These are phyloP conservation scores for Stenolophus ochropezus DNA, from an alignment of 2,888 invertebrate species.

Conservation along the genomic window DNA sequence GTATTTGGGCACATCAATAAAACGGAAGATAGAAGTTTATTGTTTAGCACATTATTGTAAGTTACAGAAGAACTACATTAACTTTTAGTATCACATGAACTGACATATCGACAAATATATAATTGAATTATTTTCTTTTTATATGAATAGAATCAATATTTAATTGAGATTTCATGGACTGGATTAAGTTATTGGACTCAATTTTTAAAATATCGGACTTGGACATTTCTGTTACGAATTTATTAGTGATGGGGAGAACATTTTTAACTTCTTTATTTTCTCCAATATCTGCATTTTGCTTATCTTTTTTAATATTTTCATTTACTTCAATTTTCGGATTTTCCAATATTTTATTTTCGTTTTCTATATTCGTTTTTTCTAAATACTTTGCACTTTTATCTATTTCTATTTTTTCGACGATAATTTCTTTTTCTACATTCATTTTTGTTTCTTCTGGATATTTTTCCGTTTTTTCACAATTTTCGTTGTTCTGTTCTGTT, in stretches of 20 bases:
- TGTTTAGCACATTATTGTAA: not conserved
- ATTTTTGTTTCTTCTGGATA: not conserved
- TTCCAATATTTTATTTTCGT: too few relatives aligned
- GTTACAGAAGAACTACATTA: not conserved
- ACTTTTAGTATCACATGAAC: constrained; percentile 15
- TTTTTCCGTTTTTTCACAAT: constrained; percentile 43
- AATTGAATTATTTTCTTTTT: constrained; percentile 57
- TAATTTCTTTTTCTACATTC: not conserved
- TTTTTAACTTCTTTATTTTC: constrained; percentile 56
- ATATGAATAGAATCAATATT: constrained; percentile 60
- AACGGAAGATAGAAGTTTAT: not conserved
- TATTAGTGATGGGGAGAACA: constrained; percentile 37
- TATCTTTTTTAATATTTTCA: not conserved
- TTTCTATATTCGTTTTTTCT: not conserved
- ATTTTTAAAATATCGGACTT: constrained; percentile 59
- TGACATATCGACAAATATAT: not conserved
- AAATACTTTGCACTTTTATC: not conserved
- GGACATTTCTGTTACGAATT: constrained; percentile 58
- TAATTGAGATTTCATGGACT: constrained; percentile 51
- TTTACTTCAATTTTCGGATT: constrained; percentile 60
- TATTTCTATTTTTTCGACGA: not conserved
- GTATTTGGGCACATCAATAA: not conserved
- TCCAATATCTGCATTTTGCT: not conserved
- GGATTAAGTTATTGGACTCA: constrained; percentile 55
- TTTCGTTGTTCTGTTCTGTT: constrained; percentile 43